A percentile compares a stretch with the other conserved stretches of the same genome.
Conservation (phyloP, 1,140 invertebrate species). For the Drosophila nasuta region DNA sequence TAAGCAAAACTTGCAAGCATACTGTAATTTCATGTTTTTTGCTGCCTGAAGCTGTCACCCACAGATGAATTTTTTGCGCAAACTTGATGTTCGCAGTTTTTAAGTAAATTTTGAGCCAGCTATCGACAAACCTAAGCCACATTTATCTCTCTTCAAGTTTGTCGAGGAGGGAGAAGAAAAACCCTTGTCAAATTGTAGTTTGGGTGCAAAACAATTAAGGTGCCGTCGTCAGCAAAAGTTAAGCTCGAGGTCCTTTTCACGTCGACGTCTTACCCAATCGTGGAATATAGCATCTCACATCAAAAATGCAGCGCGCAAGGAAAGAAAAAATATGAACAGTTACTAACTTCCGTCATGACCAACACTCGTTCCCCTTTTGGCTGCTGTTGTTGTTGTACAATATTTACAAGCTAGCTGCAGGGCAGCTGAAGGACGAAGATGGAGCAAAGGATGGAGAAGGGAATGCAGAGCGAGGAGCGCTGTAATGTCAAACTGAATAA, state of each 20-base stretch:
- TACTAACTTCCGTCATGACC: slow-evolving; percentile 29
- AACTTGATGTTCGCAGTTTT: slow-evolving; percentile 3
- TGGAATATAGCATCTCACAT: slow-evolving; percentile 22
- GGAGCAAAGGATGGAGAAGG: slow-evolving; percentile 20
- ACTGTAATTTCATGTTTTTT: background rate
- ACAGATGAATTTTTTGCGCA: background rate
- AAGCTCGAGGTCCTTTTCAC: slow-evolving; percentile 9
- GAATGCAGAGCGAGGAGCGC: too few species aligned
- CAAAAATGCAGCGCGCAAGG: slow-evolving; percentile 63
- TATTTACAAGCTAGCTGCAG: slow-evolving; percentile 64
- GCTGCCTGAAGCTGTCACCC: background rate
- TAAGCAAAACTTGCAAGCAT: background rate
- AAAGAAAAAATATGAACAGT: slow-evolving; percentile 65
- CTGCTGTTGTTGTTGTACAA: slow-evolving; percentile 56
- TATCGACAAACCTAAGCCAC: slow-evolving; percentile 11
- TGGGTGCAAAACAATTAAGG: slow-evolving; percentile 14
- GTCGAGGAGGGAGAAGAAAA: background rate
- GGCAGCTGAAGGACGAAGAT: slow-evolving; percentile 8
- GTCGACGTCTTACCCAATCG: slow-evolving; percentile 24
- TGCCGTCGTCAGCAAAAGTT: slow-evolving; percentile 16
- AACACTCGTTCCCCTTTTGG: slow-evolving; percentile 10
- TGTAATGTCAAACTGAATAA: slow-evolving; percentile 65
- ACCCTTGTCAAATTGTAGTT: slow-evolving; percentile 13
- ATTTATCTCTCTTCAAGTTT: slow-evolving; percentile 14
- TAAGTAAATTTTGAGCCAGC: background rate